Evolutionary conservation across 2,797 vertebrate genomes (phyloP), one percentile per base, ranked within the genome.

Genomic region (Borostomias antarcticus): DNA sequence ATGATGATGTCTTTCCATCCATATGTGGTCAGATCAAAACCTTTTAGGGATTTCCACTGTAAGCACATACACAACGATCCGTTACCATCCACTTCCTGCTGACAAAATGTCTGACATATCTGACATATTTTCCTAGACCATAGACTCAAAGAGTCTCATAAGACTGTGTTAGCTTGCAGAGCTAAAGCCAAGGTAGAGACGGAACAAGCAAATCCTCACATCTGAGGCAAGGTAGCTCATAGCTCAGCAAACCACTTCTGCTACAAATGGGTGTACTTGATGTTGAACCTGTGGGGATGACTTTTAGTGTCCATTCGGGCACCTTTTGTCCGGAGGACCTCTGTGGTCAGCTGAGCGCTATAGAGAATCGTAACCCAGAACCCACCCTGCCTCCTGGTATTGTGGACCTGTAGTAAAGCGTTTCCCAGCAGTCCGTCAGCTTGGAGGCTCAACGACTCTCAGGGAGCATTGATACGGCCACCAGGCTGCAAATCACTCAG

Each of bases 251-350:
- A 7, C 35, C 19, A 33, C 56, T 25, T 21, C 8, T 58, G 21
- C 56, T 23, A 8, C 8, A 35, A 63, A 53, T 71, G n/a, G 60
- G 64, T 62, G 54, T 64, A 54, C 53, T 57, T 64, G 50, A 58
- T 23, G 45, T 56, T 53, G 59, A 61, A 40, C 37, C 60, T 61
- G 50, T 56, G 25, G 19, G 25, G n/a, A 60, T 3, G 40, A 47
- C 26, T 26, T 19, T 47, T 21, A 47, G 15, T 19, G 6, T 58
- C 21, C 23, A 35, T 40, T 11, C 15, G 23, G 32, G 32, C 1
- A 5, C 32, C 1, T 37, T 11, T 35, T 58, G 56, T 58, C 37
- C 33, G 37, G 11, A 6, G 17, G 4, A 47, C 58, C 25, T 19
- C 40, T 45, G 19, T 61, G 58, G 25, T 15, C 58, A n/a, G 37